phyloP scores from a whole-genome alignment of 2,888 invertebrate genomes.

The Odontocerum albicorne region DNA sequence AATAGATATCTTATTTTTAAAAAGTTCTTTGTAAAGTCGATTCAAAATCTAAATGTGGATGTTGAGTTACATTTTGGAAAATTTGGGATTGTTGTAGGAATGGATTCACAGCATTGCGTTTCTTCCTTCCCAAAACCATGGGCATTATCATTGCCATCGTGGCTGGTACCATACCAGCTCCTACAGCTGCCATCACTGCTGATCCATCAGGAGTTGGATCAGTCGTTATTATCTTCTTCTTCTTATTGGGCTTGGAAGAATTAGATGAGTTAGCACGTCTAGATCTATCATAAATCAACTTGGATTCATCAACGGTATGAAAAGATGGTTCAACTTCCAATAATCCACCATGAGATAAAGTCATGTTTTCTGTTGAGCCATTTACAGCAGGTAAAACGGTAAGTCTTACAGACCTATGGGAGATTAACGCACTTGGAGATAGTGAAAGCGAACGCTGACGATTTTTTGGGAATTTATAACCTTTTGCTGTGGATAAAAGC shows the following conservation, averaged over 20 bases:
- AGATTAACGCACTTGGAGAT: conserved; percentile 42
- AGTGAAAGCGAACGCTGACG: conserved; percentile 50
- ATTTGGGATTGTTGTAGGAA: background rate
- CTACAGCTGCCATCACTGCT: conserved; percentile 70
- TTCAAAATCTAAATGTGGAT: conserved; percentile 30
- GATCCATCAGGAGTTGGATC: conserved; percentile 54
- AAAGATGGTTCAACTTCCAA: conserved; percentile 74
- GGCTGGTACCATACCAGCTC: conserved; percentile 78
- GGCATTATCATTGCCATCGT: conserved; percentile 82
- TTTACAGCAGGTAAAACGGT: conserved; percentile 73
- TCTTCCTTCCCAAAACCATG: conserved; percentile 64
- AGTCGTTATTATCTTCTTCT: conserved; percentile 46
- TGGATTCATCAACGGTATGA: conserved; percentile 67
- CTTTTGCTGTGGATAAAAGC: conserved; percentile 74
- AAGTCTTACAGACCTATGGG: conserved; percentile 61
- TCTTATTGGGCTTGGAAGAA: conserved; percentile 6
- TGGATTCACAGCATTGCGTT: conserved; percentile 14
- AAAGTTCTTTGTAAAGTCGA: conserved; percentile 31
- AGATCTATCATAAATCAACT: conserved; percentile 42
- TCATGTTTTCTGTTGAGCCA: conserved; percentile 62
- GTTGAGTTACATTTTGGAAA: conserved; percentile 31
- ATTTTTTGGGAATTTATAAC: conserved; percentile 61
- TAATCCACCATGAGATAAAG: conserved; percentile 71
- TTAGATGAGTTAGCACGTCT: conserved; percentile 48
- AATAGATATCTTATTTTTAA: background rate